These are phyloP conservation scores for Ictidomys tridecemlineatus DNA, from an alignment of 2,113 vertebrate species.

Conservation along the genomic window DNA sequence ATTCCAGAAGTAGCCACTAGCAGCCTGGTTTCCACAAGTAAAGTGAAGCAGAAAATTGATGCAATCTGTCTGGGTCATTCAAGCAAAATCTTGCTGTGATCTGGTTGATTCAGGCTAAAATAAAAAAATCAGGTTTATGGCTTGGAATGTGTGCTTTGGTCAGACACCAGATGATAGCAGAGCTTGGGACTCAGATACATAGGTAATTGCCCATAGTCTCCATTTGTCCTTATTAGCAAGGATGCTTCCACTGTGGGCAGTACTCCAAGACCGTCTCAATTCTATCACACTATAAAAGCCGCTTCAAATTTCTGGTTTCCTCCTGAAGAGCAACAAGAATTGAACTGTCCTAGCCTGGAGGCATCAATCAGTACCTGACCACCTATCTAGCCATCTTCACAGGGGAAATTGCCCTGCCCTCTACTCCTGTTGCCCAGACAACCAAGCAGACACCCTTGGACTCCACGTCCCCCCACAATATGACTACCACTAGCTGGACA, in stretches of 20 bases:
- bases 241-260: not conserved
- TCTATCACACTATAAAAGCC: not conserved
- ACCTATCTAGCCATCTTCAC: not conserved
- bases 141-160: slow-evolving; percentile 27
- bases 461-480: not conserved
- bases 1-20: slow-evolving; percentile 42
- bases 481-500: not conserved
- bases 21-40: slow-evolving; percentile 53
- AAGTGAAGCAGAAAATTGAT: slow-evolving; percentile 69
- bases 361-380: not conserved
- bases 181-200: not conserved
- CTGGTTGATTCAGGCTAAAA: not conserved
- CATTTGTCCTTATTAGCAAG: slow-evolving; percentile 43
- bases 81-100: slow-evolving; percentile 50
- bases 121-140: slow-evolving; percentile 63
- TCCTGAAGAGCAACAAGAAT: not conserved
- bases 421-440: not conserved
- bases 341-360: not conserved
- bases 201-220: slow-evolving; percentile 39
- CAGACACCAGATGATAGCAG: not conserved
- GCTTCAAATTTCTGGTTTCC: not conserved
- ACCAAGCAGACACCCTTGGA: not conserved
- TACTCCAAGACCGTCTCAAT: not conserved
- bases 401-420: not conserved
- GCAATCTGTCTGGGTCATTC: slow-evolving; percentile 44